phyloP scores from a whole-genome alignment of 1,140 invertebrate species.

The Drosophila pachea region DNA sequence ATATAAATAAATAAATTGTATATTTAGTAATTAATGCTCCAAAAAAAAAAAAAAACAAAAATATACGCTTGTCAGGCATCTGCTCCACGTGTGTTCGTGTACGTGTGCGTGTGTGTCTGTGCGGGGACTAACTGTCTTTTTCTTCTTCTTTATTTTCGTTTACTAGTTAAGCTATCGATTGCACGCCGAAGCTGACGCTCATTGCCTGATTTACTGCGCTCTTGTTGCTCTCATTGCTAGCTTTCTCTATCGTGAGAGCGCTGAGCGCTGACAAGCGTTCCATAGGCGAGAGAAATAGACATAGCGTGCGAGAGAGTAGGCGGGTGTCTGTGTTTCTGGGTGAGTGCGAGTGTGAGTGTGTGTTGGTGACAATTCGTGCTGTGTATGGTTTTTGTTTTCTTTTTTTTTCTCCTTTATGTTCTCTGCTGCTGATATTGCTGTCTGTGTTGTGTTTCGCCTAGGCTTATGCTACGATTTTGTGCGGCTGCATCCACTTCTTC shows the following conservation, averaged over 20 bases:
- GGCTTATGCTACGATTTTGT: conserved; percentile 87
- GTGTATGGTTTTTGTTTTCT: conserved; percentile 70
- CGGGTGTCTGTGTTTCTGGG: conserved; percentile 29
- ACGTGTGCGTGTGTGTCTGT: conserved; percentile 17
- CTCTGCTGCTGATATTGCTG: conserved; percentile 18
- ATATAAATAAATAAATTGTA: conserved; percentile 77
- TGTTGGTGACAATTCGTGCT: conserved; percentile 60
- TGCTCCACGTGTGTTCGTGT: conserved; percentile 23
- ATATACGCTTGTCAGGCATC: conserved; percentile 59
- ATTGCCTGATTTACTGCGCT: conserved; percentile 17
- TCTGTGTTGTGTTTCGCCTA: conserved; percentile 29
- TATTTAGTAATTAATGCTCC: conserved; percentile 63
- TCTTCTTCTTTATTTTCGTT: conserved; percentile 1
- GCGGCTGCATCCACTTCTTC: conserved; percentile 92
- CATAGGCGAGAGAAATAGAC: conserved; percentile 39
- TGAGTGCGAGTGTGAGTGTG: conserved; percentile 22
- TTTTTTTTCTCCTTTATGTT: conserved; percentile 30
- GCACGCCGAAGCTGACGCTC: conserved; percentile 1
- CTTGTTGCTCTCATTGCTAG: conserved; percentile 24
- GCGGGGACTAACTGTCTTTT: conserved; percentile 1
- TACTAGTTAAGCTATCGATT: not conserved
- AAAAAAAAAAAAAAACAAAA: conserved; percentile 74
- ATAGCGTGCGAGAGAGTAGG: conserved; percentile 39
- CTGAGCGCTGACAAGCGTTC: conserved; percentile 27
- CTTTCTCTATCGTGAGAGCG: conserved; percentile 32